Conservation (phyloP, 2,113 vertebrate species). For the Archocentrus centrarchus region DNA sequence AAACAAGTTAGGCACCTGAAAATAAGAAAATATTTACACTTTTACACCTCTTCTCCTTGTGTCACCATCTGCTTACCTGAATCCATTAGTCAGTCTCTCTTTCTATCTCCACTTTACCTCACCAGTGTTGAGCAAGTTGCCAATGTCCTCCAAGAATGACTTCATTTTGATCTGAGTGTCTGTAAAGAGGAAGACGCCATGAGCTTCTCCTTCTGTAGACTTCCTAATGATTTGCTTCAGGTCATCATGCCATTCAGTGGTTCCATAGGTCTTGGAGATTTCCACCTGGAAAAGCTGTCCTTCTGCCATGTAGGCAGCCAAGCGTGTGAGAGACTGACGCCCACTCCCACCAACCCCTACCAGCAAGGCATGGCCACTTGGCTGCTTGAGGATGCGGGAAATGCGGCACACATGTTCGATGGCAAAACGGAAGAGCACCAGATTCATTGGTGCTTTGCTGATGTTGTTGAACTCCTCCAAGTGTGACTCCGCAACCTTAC, state of each 20-base stretch:
- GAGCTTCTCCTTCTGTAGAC: slow-evolving; percentile 85
- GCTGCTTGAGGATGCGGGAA: slow-evolving; percentile 91
- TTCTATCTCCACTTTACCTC: slow-evolving; percentile 74
- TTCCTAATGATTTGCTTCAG: slow-evolving; percentile 87
- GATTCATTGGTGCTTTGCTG: slow-evolving; percentile 90
- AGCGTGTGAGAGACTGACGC: slow-evolving; percentile 88
- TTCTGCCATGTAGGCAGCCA: slow-evolving; percentile 91
- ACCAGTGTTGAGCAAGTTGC: slow-evolving; percentile 91
- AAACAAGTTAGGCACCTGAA: slow-evolving; percentile 88
- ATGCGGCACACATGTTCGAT: slow-evolving; percentile 92
- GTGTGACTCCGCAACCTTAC: slow-evolving; percentile 84
- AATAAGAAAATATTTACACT: neutral
- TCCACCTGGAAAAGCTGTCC: slow-evolving; percentile 89
- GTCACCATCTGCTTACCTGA: neutral
- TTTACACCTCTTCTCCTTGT: neutral
- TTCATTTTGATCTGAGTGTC: slow-evolving; percentile 93
- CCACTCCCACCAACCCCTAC: slow-evolving; percentile 93
- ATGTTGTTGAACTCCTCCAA: slow-evolving; percentile 90
- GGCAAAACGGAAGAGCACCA: slow-evolving; percentile 91
- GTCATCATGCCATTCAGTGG: slow-evolving; percentile 88
- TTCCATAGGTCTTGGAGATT: slow-evolving; percentile 88
- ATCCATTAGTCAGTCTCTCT: neutral
- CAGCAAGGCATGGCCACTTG: slow-evolving; percentile 88
- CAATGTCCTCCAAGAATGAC: slow-evolving; percentile 91
- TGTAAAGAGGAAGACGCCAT: slow-evolving; percentile 91